Evolutionary conservation across 2,113 vertebrate species (phyloP).

Genomic region (Pterocles orientalis): DNA sequence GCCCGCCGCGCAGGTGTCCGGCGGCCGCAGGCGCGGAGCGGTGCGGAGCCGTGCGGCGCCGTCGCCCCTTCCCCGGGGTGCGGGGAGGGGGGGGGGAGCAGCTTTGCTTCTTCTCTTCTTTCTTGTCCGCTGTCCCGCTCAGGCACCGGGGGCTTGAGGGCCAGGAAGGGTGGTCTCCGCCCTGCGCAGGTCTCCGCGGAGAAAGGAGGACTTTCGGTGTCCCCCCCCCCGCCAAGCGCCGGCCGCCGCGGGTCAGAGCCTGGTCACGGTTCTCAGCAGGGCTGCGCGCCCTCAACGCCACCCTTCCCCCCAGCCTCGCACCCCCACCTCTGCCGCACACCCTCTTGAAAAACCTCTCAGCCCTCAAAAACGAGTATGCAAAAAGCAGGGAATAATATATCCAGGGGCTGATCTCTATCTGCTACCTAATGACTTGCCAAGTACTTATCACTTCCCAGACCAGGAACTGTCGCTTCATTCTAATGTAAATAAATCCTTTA

Average conservation of each 20-base stretch:
- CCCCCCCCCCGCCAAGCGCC: background rate
- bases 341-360: background rate
- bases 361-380: background rate
- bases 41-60: background rate
- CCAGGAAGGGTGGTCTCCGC: background rate
- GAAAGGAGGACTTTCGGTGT: background rate
- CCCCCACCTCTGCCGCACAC: background rate
- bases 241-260: background rate
- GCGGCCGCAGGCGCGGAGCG: background rate
- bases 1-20: background rate
- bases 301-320: background rate
- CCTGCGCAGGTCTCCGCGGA: background rate
- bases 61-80: background rate
- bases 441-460: conserved; percentile 48
- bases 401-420: conserved; percentile 43
- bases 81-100: background rate
- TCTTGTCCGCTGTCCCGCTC: background rate
- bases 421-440: conserved; percentile 56
- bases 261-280: background rate
- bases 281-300: too few relatives aligned
- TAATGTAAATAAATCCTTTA: conserved; percentile 52
- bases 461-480: conserved; percentile 54
- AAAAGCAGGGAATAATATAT: background rate
- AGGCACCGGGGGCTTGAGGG: background rate
- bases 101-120: too few relatives aligned